Percentiles rank a stretch among this genome's conserved stretches.
These are phyloP conservation scores for Charaxes varanes DNA, from an alignment of 1,140 invertebrate genomes.

Conservation along the genomic window DNA sequence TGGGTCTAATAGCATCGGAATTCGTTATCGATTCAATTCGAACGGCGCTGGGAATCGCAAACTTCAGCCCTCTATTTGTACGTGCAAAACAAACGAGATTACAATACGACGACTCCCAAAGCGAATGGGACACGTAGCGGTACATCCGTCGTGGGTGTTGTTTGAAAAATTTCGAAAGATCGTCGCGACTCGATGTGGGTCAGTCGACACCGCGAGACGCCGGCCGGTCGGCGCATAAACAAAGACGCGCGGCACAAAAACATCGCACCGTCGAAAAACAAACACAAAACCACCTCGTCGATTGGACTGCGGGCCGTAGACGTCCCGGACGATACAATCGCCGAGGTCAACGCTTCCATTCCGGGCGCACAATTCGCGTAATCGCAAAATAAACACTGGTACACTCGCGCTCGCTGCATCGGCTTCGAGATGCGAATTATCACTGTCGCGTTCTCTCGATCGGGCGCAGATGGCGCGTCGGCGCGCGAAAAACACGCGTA, in stretches of 20 bases:
- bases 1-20: constrained; percentile 9
- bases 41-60: constrained; percentile 20
- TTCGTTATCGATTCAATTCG: constrained; percentile 29
- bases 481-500: constrained; percentile 51
- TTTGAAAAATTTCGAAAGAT: constrained; percentile 36
- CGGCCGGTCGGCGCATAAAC: constrained; percentile 4
- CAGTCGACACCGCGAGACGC: constrained; percentile 19
- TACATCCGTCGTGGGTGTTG: constrained; percentile 20
- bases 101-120: constrained; percentile 14
- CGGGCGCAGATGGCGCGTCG: constrained; percentile 35
- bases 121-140: constrained; percentile 14
- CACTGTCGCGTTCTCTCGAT: constrained; percentile 19
- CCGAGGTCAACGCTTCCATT: constrained; percentile 53
- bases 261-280: constrained; percentile 31
- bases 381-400: constrained; percentile 30
- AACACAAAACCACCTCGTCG: constrained; percentile 55
- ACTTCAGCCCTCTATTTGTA: constrained; percentile 19
- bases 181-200: constrained; percentile 31
- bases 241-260: constrained; percentile 4
- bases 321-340: constrained; percentile 29
- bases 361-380: constrained; percentile 33
- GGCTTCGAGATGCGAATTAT: constrained; percentile 42
- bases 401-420: constrained; percentile 29
- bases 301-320: constrained; percentile 20
- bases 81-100: constrained; percentile 23